Evolutionary conservation across 2,888 invertebrate genomes (phyloP), one percentile per base, ranked within the genome.

Genomic region (Tricholauxania praeusta): DNA sequence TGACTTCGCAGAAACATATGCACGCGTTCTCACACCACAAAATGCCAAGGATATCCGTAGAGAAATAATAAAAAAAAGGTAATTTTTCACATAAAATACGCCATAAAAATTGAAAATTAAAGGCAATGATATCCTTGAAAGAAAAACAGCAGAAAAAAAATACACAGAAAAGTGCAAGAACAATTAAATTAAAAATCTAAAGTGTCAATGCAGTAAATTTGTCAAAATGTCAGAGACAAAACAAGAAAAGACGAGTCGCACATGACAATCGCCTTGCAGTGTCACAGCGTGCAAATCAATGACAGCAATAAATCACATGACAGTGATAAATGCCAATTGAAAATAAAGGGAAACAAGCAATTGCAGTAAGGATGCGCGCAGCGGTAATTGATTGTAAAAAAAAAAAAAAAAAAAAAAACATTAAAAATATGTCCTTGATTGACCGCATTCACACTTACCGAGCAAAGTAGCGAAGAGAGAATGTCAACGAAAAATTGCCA

Each of bases 291-390:
- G 28, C 28, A 28, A 28, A 28, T 28, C 4, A 3, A 28, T 39
- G 39, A 39, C 39, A 39, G 69, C 69, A 62, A 69, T 69, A 62
- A 60, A 69, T 69, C 69, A 69, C 60, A 62, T 69, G 69, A 60
- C 69, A 62, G 39, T 69, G 69, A 69, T 62, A 69, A 69, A 69
- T 69, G 52, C 62, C 69, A 67, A 28, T 32, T 17, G 28, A 57
- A 48, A 39, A 57, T 22, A 57, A 48, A 51, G 17, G 51, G 15
- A 14, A 39, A 69, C 10, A 12, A n/a, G 19, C 7, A 39, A 39
- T 39, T 22, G 48, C 48, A 32, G n/a, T 51, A 28, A 49, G 52
- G 53, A 66, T 66, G 39, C 53, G n/a, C 59, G 53, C 65, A 65
- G 39, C 22, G 52, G n/a, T 32, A 32, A 52, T 52, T 65, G 17